phyloP scores from a whole-genome alignment of 2,888 invertebrate species.

The Poecilobothrus nobilitatus region DNA sequence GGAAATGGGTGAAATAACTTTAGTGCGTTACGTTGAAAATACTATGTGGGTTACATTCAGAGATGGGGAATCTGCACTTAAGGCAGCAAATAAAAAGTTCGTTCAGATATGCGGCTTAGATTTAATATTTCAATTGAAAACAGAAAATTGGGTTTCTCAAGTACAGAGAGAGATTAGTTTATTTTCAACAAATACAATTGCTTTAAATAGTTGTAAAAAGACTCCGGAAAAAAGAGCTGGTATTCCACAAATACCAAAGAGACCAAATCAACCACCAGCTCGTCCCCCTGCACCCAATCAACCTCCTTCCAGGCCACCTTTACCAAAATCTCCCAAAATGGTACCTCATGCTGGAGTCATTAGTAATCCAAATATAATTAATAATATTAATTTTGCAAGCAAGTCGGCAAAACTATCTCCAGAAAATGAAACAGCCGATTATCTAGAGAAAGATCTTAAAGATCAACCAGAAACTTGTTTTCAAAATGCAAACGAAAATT shows the following conservation, averaged over 20 bases:
- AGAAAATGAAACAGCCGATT: slow-evolving; percentile 37
- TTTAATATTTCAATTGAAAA: slow-evolving; percentile 66
- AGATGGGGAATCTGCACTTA: slow-evolving; percentile 79
- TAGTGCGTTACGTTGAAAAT: slow-evolving; percentile 82
- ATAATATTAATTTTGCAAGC: slow-evolving; percentile 5
- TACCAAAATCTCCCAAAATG: slow-evolving; percentile 48
- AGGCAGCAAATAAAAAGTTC: slow-evolving; percentile 52
- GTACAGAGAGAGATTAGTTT: slow-evolving; percentile 75
- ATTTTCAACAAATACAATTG: slow-evolving; percentile 76
- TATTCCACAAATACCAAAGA: slow-evolving; percentile 46
- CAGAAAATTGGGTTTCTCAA: slow-evolving; percentile 74
- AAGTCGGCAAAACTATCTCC: slow-evolving; percentile 29
- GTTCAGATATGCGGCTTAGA: slow-evolving; percentile 58
- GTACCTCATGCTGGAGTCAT: slow-evolving; percentile 49
- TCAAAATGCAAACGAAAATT: slow-evolving; percentile 44
- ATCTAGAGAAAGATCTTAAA: slow-evolving; percentile 47
- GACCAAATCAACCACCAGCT: slow-evolving; percentile 46
- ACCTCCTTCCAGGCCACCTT: slow-evolving; percentile 47
- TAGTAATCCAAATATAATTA: slow-evolving; percentile 30
- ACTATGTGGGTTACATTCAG: slow-evolving; percentile 89
- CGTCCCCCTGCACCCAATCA: slow-evolving; percentile 42
- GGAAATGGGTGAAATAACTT: slow-evolving; percentile 79
- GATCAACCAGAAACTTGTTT: slow-evolving; percentile 45
- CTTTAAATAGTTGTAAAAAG: slow-evolving; percentile 51
- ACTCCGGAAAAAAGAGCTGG: slow-evolving; percentile 38